Base-by-base conservation (phyloP, 2,888 invertebrate genomes). In the Poecilus cupreus region DNA sequence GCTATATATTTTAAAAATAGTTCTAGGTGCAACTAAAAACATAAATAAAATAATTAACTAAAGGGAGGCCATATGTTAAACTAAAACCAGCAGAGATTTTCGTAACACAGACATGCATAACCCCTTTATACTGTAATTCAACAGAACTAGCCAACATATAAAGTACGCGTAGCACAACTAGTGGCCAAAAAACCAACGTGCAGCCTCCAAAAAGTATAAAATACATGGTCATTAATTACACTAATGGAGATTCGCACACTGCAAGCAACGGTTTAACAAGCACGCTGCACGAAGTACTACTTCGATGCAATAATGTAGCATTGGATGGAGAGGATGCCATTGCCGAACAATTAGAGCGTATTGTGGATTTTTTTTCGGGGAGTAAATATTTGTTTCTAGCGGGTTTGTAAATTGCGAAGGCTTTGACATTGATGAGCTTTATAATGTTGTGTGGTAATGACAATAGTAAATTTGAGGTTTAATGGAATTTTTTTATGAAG, bases 221-320 rank as follows among this genome's bases (percentile, higher is more conserved):
- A 49, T 49, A 49, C 18, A 13, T 18, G 49, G 49, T 49, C 49
- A 49, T 49, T 49, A 49, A 49, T 49, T 49, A 49, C 49, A n/a
- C 49, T 49, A 49, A 49, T 49, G 49, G 49, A 49, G 49, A 49
- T 16, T 49, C 49, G 18, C 49, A 49, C 10, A 49, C 32, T 32
- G 49, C 49, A 49, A 6, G 49, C 49, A 18, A 16, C 49, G 16
- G 16, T 13, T 49, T 49, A 18, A 8, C 49, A 13, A 18, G 18
- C 49, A 49, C 18, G 49, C 5, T 32, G 32, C 32, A 32, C 32
- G 32, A 32, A 6, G 32, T 32, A 0, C 4, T 16, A 16, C 49
- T 18, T 18, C 16, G 18, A 18, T 16, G 49, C 49, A 49, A 49
- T 49, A 49, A 49, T 49, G 49, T 18, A n/a, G 18, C 49, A 49